Evolutionary conservation across 37 sponge, comb jelly and placozoan species (phyloP), one percentile per base, ranked within the genome.

Genomic region (Haliclona indistincta): DNA sequence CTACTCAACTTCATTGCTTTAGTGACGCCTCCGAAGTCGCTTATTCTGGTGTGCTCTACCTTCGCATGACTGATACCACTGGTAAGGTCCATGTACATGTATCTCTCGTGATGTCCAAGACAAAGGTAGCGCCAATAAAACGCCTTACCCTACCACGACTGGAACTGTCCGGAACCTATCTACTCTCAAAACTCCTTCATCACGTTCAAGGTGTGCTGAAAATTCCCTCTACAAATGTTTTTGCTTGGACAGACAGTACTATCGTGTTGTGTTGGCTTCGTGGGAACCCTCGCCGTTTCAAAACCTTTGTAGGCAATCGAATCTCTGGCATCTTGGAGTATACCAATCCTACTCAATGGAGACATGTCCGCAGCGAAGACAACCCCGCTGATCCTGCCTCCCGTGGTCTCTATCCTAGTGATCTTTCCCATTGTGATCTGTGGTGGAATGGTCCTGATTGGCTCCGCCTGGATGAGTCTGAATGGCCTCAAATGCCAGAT

Each of bases 91-190:
- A 7, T 10, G 75, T 63, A 58, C 66, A 65, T 8, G 22, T 65
- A 17, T 65, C 66, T 34, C 66, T 65, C 23, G 66, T 65, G 7
- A 65, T 22, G 23, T 28, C 66, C 6, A 65, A 65, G 39, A 65
- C 66, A 4, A 65, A 65, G 66, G 66, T 65, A 13, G 66, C 66
- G 13, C 38, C 62, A n/a, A 60, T 60, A 19, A 74, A 74, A 33
- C 42, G 63, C 6, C 55, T 65, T 22, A 64, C 77, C 2, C n/a
- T n/a, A n/a, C n/a, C n/a, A n/a, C n/a, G n/a, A n/a, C n/a, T n/a
- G n/a, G n/a, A n/a, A n/a, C 39, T 65, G 4, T 65, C 41, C 38
- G 66, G 66, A 36, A 41, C 66, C 36, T 11, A 65, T 22, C 66
- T 65, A 5, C 66, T 65, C 10, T 11, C 39, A 23, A 38, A 35